A percentile compares a stretch with the other conserved stretches of the same genome.
Evolutionary conservation across 2,113 vertebrate genomes (phyloP).

Genomic region (Aleadryas rufinucha): DNA sequence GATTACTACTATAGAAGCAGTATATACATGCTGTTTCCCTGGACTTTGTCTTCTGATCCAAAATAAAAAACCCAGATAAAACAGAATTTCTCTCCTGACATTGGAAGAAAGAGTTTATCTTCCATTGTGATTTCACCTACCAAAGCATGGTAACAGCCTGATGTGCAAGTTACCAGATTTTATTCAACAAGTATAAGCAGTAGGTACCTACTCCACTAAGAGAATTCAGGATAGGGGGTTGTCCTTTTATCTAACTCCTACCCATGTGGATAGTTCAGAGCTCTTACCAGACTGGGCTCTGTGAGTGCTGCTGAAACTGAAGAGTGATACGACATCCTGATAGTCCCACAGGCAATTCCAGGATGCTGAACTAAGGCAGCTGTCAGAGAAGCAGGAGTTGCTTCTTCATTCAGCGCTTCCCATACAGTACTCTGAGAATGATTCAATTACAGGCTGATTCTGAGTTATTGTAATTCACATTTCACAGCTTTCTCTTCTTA

Average conservation of each 20-base stretch:
- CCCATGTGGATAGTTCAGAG: neutral
- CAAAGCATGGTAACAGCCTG: neutral
- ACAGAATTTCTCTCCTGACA: neutral
- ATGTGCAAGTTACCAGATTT: neutral
- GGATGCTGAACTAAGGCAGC: neutral
- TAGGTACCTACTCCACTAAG: neutral
- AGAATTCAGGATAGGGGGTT: neutral
- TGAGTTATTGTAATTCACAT: neutral
- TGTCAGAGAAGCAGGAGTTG: neutral
- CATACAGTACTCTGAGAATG: neutral
- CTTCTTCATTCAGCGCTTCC: neutral
- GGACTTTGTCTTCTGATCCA: neutral
- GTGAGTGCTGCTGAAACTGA: neutral
- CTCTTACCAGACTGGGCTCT: neutral
- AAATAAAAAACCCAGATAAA: neutral
- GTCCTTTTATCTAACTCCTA: neutral
- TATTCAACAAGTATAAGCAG: neutral
- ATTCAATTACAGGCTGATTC: neutral
- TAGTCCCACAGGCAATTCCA: neutral
- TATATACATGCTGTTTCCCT: neutral
- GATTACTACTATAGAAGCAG: neutral
- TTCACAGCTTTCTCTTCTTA: neutral
- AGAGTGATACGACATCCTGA: neutral
- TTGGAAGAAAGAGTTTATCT: neutral
- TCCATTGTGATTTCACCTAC: neutral